phyloP scores from a whole-genome alignment of 2,888 invertebrate species.

The Gasteruption jaculator region DNA sequence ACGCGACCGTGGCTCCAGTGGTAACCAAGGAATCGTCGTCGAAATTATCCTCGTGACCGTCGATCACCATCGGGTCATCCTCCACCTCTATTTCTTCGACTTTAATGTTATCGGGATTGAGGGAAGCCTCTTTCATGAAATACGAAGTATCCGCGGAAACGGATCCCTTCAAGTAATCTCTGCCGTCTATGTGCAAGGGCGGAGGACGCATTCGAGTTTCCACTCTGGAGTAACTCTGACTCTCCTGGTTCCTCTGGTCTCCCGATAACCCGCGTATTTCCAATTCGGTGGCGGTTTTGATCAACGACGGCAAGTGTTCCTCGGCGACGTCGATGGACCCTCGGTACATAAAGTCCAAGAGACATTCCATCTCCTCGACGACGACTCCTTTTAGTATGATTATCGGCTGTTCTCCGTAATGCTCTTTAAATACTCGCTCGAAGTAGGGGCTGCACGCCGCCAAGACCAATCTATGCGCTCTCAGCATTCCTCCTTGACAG shows the following conservation, averaged over 20 bases:
- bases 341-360: constrained; percentile 69
- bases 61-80: constrained; percentile 47
- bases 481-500: constrained; percentile 68
- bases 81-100: constrained; percentile 46
- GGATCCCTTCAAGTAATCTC: constrained; percentile 37
- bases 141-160: constrained; percentile 22
- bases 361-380: constrained; percentile 63
- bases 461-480: constrained; percentile 68
- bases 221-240: constrained; percentile 56
- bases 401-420: constrained; percentile 70
- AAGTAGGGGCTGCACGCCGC: constrained; percentile 76
- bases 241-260: constrained; percentile 58
- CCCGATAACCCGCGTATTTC: constrained; percentile 65
- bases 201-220: constrained; percentile 36
- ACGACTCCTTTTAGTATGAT: constrained; percentile 66
- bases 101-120: constrained; percentile 35
- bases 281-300: constrained; percentile 65
- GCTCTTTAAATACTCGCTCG: constrained; percentile 70
- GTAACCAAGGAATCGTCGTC: too few species aligned
- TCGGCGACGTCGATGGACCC: constrained; percentile 67
- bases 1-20: constrained; percentile 23
- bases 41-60: constrained; percentile 38
- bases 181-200: constrained; percentile 36
- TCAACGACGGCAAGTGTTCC: constrained; percentile 60
- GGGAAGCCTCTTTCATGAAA: constrained; percentile 28